Base-by-base conservation (phyloP, 2,797 vertebrate genomes). In the Gymnoscopelus microlampas region DNA sequence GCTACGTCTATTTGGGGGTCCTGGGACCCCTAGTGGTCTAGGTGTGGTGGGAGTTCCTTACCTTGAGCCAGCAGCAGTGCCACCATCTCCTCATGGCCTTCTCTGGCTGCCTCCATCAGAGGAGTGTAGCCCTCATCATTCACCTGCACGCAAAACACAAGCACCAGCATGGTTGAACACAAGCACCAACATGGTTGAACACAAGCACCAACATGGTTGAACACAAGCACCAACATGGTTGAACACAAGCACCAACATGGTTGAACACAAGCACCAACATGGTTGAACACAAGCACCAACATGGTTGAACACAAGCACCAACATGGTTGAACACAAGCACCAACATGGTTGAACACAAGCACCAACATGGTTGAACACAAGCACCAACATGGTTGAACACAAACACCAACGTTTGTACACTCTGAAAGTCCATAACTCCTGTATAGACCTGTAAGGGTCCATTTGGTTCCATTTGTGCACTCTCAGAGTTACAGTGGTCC, bases 91-190 rank as follows among this genome's bases (percentile, higher is more conserved):
- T 99, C 98, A 1, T 99, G 98, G 72, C 98, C 98, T 89, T 99
- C 98, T 53, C 98, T 95, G 58, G 98, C 97, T 78, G 98, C 98
- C 89, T 99, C 98, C 98, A 99, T 99, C 67, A 99, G 92, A 26
- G 98, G 98, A 15, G 98, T 99, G 82, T 99, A 99, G 59, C 98
- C 98, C 89, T 99, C 98, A 87, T 99, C 98, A 83, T 99, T 99
- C 11, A 99, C 98, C 92, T 93, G 68, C 57, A 74, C 57, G 85
- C 49, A 81, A 9, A 86, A 86, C 19, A 71, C 19, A 76, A 57
- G 13, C 19, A 48, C 29, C 23, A 71, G 2, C 14, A 60, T 44
- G 39, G 39, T 10, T 44, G 1, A 44, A 44, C 39, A 44, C 39
- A 14, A 49, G 32, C 48, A 49, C 1, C 47, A 48, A 8, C 7